Evolutionary conservation across 2,888 invertebrate genomes (phyloP), one percentile per base, ranked within the genome.

Genomic region (Diogma glabrata): DNA sequence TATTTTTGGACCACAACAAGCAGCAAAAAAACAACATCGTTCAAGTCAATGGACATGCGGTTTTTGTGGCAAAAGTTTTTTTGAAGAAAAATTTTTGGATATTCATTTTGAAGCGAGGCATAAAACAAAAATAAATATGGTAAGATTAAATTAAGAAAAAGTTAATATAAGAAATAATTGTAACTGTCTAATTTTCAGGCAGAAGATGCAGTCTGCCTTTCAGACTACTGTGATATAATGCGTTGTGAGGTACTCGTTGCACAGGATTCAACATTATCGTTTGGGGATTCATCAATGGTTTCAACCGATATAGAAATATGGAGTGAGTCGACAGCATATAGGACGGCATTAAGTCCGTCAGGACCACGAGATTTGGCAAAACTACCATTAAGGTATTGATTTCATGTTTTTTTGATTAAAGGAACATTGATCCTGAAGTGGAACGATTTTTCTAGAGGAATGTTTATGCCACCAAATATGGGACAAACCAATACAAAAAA

Each of bases 171-270:
- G 8, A 19, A 47, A 23, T 33, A 43, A 49, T 45, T 26, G 30
- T 22, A 8, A 19, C 24, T 49, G 14, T 38, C 7, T 28, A 24
- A 5, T 20, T 9, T n/a, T 12, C 64, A 92, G 92, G 89, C 85
- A 51, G 89, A 91, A 72, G 91, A 92, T 70, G 85, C 90, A 55
- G 86, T 93, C 62, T 94, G 94, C 70, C 77, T 93, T 62, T 90
- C 92, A 49, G 91, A 93, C 70, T 93, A 87, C 72, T 95, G 94
- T 76, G 93, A 94, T 72, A 88, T 94, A 61, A 91, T 94, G 85
- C 81, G 94, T 59, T 94, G 94, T 70, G 90, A 92, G 67, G 89
- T 93, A 50, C 73, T 91, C 59, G 76, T 82, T 57, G 81, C 83
- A 54, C 82, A 86, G 64, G 85, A 86, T 55, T 73, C 74, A 49